These are phyloP conservation scores for Odontocerum albicorne DNA, from an alignment of 2,888 invertebrate genomes.

Conservation along the genomic window DNA sequence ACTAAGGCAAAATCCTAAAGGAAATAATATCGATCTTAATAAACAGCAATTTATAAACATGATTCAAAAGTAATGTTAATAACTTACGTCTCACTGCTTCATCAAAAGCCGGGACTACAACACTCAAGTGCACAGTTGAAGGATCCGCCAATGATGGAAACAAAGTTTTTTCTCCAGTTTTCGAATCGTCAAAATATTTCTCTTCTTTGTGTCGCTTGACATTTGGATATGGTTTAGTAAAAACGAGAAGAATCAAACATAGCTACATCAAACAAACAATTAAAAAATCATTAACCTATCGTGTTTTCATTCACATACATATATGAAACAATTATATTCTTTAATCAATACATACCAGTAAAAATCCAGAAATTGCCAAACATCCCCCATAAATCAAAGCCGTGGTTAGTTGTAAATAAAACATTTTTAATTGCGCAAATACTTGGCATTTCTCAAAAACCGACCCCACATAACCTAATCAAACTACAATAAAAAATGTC, in stretches of 20 bases:
- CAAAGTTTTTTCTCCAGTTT: constrained; percentile 50
- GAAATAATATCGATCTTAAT: no score
- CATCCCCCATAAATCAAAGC: constrained; percentile 29
- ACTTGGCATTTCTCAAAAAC: no score
- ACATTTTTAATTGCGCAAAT: no score
- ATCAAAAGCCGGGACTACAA: constrained; percentile 96
- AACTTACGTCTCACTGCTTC: constrained; percentile 86
- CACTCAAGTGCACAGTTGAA: constrained; percentile 76
- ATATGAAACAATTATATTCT: no score
- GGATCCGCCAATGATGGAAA: constrained; percentile 78
- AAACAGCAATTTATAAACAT: not conserved
- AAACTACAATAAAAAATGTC: no score
- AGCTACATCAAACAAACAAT: constrained; percentile 53
- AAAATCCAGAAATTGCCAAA: constrained; percentile 25
- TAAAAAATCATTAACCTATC: no score
- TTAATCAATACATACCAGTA: constrained; percentile 28
- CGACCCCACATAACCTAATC: no score
- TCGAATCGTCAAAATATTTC: constrained; percentile 69
- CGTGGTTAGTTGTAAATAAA: constrained; percentile 31
- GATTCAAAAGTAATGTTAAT: not conserved
- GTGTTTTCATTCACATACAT: no score
- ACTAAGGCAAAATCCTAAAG: no score
- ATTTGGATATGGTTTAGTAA: constrained; percentile 67
- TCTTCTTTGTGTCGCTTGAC: constrained; percentile 74
- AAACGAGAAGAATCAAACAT: constrained; percentile 60